Evolutionary conservation across 2,888 invertebrate species (phyloP).

Genomic region (Synanthedon formicaeformis): DNA sequence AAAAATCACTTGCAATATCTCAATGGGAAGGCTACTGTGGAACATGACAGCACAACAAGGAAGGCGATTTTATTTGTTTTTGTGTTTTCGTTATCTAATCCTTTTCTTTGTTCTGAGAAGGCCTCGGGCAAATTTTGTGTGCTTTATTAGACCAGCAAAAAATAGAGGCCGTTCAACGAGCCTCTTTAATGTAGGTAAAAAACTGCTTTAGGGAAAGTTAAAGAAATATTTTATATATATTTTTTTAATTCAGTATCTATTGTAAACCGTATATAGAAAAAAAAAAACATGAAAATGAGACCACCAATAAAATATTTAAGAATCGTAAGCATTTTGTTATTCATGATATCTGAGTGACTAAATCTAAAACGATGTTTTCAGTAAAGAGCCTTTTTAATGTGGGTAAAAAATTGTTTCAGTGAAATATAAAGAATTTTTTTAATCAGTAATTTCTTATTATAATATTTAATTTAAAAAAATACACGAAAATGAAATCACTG

Average conservation of each 20-base stretch:
- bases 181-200: slow-evolving; percentile 2
- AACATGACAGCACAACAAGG: slow-evolving; percentile 10
- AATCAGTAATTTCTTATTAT: neutral
- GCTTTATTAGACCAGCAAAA: slow-evolving; percentile 16
- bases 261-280: neutral
- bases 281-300: neutral
- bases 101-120: slow-evolving; percentile 23
- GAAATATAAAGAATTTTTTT: neutral
- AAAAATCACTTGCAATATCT: slow-evolving; percentile 6
- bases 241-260: neutral
- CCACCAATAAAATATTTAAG: too few relatives aligned
- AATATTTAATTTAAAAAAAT: too few relatives aligned
- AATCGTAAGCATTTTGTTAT: too few relatives aligned
- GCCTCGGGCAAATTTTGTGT: slow-evolving; percentile 24
- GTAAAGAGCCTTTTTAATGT: slow-evolving; percentile 2
- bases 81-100: slow-evolving; percentile 32
- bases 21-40: slow-evolving; percentile 11
- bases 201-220: neutral
- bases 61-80: slow-evolving; percentile 23
- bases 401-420: neutral
- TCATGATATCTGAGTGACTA: too few relatives aligned
- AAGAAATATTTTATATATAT: neutral
- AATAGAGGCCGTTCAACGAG: slow-evolving; percentile 8
- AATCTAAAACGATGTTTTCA: too few relatives aligned
- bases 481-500: too few relatives aligned